Base-by-base conservation (phyloP, 2,113 vertebrate species). In the Arvicanthis niloticus region DNA sequence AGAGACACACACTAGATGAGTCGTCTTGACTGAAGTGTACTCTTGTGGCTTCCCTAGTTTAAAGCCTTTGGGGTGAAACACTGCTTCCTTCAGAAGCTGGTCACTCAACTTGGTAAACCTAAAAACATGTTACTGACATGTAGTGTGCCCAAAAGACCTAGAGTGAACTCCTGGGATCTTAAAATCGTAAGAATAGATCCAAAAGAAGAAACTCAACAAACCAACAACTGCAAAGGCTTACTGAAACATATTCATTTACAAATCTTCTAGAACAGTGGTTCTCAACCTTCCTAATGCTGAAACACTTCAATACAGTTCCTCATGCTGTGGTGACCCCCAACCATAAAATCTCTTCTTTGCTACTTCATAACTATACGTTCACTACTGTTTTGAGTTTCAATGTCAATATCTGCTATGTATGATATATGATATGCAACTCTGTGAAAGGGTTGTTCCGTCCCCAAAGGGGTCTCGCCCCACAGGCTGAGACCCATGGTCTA, bases 51-150 rank as follows among this genome's bases (percentile, higher is more conserved):
- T 89, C 73, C 13, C 77, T 76, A 80, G 13, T 58, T 82, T 42
- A 84, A n/a, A 93, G 12, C 22, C 77, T 92, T 96, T 37, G 21
- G 70, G 75, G 89, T 72, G 77, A 95, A 95, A 86, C n/a, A 80
- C 7, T 48, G 89, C 56, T 65, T 92, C 26, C 80, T 72, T 92
- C 12, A 92, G 68, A 77, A 45, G 53, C 26, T 87, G 40, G 53
- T 77, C 34, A 60, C 1, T 78, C 60, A 10, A n/a, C 48, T n/a
- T 21, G 2, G 93, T 81, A 70, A 81, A 76, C 2, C 48, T 45
- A 10, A 91, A 92, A 94, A 68, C 45, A 81, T 51, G 29, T 42
- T 89, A 51, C 10, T 68, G 40, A 84, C 51, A 51, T 40, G 67
- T 91, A 82, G 68, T 53, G 9, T 68, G 16, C 34, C 31, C 60